Evolutionary conservation across 2,797 vertebrate genomes (phyloP), one percentile per base, ranked within the genome.

Genomic region (Columba guinea): DNA sequence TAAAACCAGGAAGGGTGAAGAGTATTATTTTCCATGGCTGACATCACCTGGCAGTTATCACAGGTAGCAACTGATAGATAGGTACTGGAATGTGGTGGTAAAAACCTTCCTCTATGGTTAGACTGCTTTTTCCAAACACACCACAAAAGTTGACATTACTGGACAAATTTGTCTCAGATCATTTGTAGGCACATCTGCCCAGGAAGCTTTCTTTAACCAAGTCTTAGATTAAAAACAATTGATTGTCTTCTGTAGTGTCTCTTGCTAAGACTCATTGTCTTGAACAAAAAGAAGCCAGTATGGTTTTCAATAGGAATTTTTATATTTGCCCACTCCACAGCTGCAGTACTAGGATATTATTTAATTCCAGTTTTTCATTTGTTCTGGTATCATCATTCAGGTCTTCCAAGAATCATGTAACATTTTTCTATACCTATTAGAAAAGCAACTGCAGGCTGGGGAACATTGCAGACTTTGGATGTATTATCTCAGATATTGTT

Each of bases 401-500:
- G 23, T 68, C 19, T 87, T 70, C 34, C 58, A 87, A 53, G 44
- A 79, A 83, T 23, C 2, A 1, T 34, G 15, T 70, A 39, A 88
- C 0, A 1, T 68, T 93, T 90, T n/a, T 7, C 34, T 7, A 4
- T 13, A 83, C 26, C n/a, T 89, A 9, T 44, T 32, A 64, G 71
- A 64, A 90, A 85, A 83, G 56, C 11, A 62, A 15, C n/a, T 21
- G 8, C n/a, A 89, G 34, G 23, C 28, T 35, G 49, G 37, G 30
- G 24, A 90, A 52, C 16, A 23, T 19, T 0, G 0, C 16, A 63
- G 7, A 23, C 26, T 83, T 77, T 2, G 0, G 51, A 26, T 53
- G 3, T 39, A 12, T 81, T 93, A 94, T 70, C 34, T 8, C 32
- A 80, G 51, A 21, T 68, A 84, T 8, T 3, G 1, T 21, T 58